phyloP scores from a whole-genome alignment of 1,140 invertebrate species.

The Eupeodes corollae region DNA sequence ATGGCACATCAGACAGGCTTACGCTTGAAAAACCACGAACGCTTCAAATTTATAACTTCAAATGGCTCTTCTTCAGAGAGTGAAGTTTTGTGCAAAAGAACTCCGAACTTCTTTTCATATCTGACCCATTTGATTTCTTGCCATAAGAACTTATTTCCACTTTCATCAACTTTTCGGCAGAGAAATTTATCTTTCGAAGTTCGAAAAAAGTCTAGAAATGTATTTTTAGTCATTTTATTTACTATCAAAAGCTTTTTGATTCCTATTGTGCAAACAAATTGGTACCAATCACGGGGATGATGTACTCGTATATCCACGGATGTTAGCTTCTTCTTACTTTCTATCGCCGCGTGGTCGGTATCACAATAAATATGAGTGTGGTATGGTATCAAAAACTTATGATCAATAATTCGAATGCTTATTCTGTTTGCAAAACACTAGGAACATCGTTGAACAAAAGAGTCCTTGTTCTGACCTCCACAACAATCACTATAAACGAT shows the following conservation, averaged over 20 bases:
- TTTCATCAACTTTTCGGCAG: constrained; percentile 1
- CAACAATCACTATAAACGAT: constrained; percentile 30
- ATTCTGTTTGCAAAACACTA: constrained; percentile 7
- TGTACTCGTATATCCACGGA: constrained; percentile 11
- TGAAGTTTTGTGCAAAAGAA: too few species aligned
- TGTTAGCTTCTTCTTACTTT: constrained; percentile 18
- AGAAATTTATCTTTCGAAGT: constrained; percentile 3
- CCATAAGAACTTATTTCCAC: too few species aligned
- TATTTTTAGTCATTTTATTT: neutral
- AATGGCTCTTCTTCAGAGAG: constrained; percentile 2
- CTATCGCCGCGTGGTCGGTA: constrained; percentile 23
- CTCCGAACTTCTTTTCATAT: constrained; percentile 1
- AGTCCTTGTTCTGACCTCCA: constrained; percentile 30
- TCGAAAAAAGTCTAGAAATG: constrained; percentile 3
- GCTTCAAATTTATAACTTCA: constrained; percentile 1
- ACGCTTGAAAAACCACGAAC: too few species aligned
- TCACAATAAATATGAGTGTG: constrained; percentile 31
- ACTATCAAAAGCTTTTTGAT: constrained; percentile 1
- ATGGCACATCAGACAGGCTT: too few species aligned
- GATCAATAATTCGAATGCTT: constrained; percentile 12
- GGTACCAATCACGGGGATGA: too few species aligned
- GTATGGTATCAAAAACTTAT: constrained; percentile 35
- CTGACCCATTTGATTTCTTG: constrained; percentile 3
- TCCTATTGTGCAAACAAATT: constrained; percentile 7
- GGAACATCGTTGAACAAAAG: constrained; percentile 15